A percentile compares a stretch with the other conserved stretches of the same genome.
Evolutionary conservation across 2,888 invertebrate species (phyloP).

Genomic region (Hipparchia sbordonii): DNA sequence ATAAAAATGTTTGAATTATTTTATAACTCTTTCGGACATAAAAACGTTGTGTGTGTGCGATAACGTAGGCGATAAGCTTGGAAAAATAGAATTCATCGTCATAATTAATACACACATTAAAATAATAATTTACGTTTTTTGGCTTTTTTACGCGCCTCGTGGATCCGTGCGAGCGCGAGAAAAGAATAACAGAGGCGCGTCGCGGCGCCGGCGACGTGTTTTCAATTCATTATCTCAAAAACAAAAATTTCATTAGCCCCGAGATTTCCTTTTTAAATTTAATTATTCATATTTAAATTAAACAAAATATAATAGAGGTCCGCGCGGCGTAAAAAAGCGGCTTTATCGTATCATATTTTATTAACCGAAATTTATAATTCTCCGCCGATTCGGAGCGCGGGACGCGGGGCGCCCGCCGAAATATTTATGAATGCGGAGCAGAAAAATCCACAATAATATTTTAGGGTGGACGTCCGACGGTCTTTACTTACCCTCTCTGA

Average conservation of each 20-base stretch:
- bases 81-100: conserved; percentile 66
- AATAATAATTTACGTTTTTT: conserved; percentile 58
- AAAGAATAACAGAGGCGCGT: conserved; percentile 74
- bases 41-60: conserved; percentile 30
- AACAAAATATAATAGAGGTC: conserved; percentile 83
- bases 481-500: conserved; percentile 79
- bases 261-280: conserved; percentile 82
- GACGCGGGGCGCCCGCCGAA: conserved; percentile 59
- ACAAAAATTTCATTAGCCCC: conserved; percentile 82
- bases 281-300: conserved; percentile 83
- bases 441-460: conserved; percentile 83
- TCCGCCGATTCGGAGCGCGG: conserved; percentile 71
- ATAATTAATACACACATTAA: conserved; percentile 78
- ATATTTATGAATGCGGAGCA: conserved; percentile 82
- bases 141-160: conserved; percentile 64
- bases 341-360: conserved; percentile 83
- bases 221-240: conserved; percentile 83
- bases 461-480: conserved; percentile 74
- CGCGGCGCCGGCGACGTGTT: conserved; percentile 73
- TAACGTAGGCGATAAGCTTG: conserved; percentile 57
- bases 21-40: conserved; percentile 32
- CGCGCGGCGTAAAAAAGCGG: conserved; percentile 67
- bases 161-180: conserved; percentile 78
- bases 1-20: conserved; percentile 37
- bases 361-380: conserved; percentile 82